phyloP scores from a whole-genome alignment of 1,140 invertebrate species.

The Drosophila kanapiae region DNA sequence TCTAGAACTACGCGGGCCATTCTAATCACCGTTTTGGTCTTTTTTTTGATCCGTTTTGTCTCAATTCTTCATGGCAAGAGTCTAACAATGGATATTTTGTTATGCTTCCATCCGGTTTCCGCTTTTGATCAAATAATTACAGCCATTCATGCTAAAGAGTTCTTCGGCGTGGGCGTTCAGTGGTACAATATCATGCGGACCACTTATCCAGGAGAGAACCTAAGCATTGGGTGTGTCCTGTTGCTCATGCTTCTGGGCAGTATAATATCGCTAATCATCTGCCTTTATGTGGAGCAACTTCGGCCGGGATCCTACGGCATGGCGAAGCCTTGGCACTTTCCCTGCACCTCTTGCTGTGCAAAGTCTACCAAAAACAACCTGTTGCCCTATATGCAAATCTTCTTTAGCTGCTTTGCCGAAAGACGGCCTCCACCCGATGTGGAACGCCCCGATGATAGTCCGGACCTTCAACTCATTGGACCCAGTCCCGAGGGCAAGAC shows the following conservation, averaged over 20 bases:
- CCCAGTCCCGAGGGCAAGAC: constrained; percentile 59
- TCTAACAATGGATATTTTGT: background rate
- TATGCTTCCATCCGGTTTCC: background rate
- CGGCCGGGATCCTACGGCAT: constrained; percentile 89
- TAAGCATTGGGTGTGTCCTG: constrained; percentile 87
- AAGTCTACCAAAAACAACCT: background rate
- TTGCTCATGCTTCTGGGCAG: constrained; percentile 85
- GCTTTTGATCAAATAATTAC: background rate
- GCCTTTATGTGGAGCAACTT: constrained; percentile 90
- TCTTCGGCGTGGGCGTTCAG: background rate
- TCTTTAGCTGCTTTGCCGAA: background rate
- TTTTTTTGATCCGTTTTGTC: background rate
- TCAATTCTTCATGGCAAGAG: too few species aligned
- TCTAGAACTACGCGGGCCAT: constrained; percentile 64
- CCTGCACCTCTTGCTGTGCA: constrained; percentile 86
- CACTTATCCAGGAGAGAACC: background rate
- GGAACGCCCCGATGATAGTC: background rate
- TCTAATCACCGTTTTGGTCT: background rate
- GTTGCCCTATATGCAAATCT: constrained; percentile 5
- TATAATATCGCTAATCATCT: constrained; percentile 85
- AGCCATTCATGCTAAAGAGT: background rate
- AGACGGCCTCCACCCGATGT: background rate
- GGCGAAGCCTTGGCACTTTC: constrained; percentile 90
- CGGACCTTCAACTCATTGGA: constrained; percentile 8
- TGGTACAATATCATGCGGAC: constrained; percentile 11